Evolutionary conservation across 2,113 vertebrate genomes (phyloP).

Genomic region (Eretmochelys imbricata): DNA sequence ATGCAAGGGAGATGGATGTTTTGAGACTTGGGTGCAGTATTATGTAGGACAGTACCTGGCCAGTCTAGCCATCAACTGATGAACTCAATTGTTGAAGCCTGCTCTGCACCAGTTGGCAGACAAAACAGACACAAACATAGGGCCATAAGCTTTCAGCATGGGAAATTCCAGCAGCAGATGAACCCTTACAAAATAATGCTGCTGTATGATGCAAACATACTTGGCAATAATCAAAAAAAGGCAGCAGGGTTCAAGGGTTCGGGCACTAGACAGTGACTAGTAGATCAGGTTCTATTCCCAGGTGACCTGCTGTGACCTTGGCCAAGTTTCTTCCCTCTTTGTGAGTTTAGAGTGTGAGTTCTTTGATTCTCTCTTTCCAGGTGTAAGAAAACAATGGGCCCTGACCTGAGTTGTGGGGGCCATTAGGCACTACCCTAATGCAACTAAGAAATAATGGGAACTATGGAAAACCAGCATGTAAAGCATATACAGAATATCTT

Average conservation of each 20-base stretch:
- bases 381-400: neutral
- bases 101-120: neutral
- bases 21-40: neutral
- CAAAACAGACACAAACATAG: neutral
- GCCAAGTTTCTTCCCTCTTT: neutral
- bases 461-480: neutral
- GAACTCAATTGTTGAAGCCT: neutral
- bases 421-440: neutral
- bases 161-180: neutral
- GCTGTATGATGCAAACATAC: neutral
- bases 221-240: neutral
- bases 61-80: neutral
- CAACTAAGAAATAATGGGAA: neutral
- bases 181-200: too few relatives aligned
- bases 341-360: neutral
- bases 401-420: neutral
- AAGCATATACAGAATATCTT: neutral
- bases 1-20: accelerated
- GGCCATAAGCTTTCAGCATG: neutral
- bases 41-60: neutral
- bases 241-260: neutral
- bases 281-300: neutral
- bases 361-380: neutral
- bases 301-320: neutral
- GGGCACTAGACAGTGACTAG: neutral